These are phyloP conservation scores for Micronycteris hirsuta DNA, from an alignment of 2,113 vertebrate species.

Conservation along the genomic window DNA sequence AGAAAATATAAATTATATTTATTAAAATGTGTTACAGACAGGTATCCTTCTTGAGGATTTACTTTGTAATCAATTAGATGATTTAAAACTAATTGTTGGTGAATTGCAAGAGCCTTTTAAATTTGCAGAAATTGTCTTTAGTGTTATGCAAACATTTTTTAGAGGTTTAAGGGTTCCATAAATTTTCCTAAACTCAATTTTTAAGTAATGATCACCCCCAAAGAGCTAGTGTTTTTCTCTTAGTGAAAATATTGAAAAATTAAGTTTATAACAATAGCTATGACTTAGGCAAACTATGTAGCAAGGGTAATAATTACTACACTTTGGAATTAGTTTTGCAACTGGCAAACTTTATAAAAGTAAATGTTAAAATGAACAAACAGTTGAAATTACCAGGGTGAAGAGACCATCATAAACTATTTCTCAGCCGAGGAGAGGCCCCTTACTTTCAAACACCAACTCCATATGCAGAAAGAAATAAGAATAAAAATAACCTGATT, in stretches of 20 bases:
- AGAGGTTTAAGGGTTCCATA: background rate
- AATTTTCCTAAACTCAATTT: constrained; percentile 32
- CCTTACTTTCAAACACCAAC: background rate
- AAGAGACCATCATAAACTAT: background rate
- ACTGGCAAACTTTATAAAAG: background rate
- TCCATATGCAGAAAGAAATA: background rate
- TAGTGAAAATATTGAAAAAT: constrained; percentile 27
- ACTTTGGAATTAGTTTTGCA: constrained; percentile 29
- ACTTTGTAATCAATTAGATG: background rate
- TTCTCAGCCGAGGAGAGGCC: background rate
- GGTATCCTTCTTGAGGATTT: background rate
- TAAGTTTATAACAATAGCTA: background rate
- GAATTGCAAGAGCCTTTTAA: background rate
- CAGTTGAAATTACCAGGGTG: background rate
- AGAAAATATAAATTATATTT: constrained; percentile 34
- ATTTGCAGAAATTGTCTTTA: constrained; percentile 1
- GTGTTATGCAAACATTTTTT: background rate
- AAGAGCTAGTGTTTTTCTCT: constrained; percentile 14
- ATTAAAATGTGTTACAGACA: constrained; percentile 3
- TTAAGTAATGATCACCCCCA: background rate
- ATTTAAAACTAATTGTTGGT: background rate
- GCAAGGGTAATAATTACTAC: background rate
- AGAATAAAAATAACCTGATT: background rate
- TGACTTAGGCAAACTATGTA: background rate
- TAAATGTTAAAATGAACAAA: constrained; percentile 32